Base-by-base conservation (phyloP, 2,797 vertebrate species). In the Cephalopachus bancanus region DNA sequence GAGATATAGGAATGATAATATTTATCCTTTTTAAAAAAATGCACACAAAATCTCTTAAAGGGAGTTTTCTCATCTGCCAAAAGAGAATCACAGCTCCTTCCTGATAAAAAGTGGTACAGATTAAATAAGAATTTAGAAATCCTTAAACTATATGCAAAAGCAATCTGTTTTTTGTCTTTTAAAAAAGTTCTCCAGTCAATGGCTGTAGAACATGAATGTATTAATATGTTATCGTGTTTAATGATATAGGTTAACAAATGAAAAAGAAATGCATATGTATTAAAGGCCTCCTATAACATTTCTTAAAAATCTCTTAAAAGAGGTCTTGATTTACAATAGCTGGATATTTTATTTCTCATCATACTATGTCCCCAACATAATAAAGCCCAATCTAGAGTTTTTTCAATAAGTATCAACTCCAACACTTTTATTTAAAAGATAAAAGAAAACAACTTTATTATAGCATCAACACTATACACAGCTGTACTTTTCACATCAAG, bases 11-110 rank as follows among this genome's bases (percentile, higher is more conserved):
- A 79, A 87, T 72, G 55, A 72, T 89, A 75, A 59, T 69, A 28
- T 94, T 96, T 97, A 95, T 96, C 92, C 89, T 96, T 95, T 91
- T 96, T 94, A 89, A 71, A 75, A 92, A 87, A 85, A 75, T 83
- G 51, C 28, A 93, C 53, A 88, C 49, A 67, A 85, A 86, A 33
- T 59, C 67, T 87, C n/a, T 62, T 88, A 94, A 93, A 72, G 12
- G 44, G 90, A 83, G 24, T 22, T 92, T 93, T 88, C 55, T 72
- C 49, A 26, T 89, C 33, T 44, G 44, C 44, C 44, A 44, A 44
- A 44, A 44, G 44, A 44, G 44, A 44, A 44, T 44, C 44, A 44
- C 44, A 44, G 44, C 5, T 44, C 44, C 44, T 44, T 44, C 44
- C 44, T 44, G 44, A 44, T 44, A 44, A 44, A 44, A 44, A 44